These are phyloP conservation scores for Cephus rjabovi DNA, from an alignment of 2,888 invertebrate species.

Conservation along the genomic window DNA sequence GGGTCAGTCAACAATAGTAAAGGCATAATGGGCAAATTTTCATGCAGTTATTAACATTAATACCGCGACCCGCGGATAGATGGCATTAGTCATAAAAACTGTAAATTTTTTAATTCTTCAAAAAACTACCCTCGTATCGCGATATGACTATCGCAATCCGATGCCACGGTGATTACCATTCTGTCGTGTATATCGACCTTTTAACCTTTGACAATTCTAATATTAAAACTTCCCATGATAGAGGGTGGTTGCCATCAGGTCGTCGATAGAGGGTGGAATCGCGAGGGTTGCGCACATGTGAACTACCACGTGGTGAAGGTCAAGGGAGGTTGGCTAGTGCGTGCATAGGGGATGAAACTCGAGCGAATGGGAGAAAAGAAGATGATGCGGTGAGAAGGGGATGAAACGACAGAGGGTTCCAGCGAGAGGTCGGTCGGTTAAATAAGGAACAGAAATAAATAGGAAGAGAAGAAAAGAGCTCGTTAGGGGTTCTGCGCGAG, in stretches of 20 bases:
- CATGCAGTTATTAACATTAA: neutral
- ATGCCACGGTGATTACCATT: neutral
- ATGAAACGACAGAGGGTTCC: neutral
- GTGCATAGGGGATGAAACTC: neutral
- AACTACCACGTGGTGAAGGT: neutral
- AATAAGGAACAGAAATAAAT: constrained; percentile 65
- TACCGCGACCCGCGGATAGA: neutral
- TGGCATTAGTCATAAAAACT: neutral
- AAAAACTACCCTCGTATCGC: neutral
- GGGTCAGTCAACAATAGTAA: neutral
- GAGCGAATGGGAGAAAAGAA: constrained; percentile 13
- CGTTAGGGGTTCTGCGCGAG: constrained; percentile 55
- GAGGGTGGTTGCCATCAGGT: constrained; percentile 18
- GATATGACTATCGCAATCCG: neutral
- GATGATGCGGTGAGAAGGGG: constrained; percentile 2
- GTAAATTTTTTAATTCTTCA: neutral
- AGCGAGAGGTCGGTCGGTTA: constrained; percentile 50
- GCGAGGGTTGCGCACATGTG: neutral
- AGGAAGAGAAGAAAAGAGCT: constrained; percentile 60
- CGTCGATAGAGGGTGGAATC: neutral
- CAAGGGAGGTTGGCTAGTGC: neutral
- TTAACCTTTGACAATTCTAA: neutral
- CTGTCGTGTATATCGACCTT: neutral
- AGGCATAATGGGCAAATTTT: no score
- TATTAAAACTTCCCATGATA: neutral